phyloP scores from a whole-genome alignment of 2,113 vertebrate genomes.

The Patagioenas fasciata region DNA sequence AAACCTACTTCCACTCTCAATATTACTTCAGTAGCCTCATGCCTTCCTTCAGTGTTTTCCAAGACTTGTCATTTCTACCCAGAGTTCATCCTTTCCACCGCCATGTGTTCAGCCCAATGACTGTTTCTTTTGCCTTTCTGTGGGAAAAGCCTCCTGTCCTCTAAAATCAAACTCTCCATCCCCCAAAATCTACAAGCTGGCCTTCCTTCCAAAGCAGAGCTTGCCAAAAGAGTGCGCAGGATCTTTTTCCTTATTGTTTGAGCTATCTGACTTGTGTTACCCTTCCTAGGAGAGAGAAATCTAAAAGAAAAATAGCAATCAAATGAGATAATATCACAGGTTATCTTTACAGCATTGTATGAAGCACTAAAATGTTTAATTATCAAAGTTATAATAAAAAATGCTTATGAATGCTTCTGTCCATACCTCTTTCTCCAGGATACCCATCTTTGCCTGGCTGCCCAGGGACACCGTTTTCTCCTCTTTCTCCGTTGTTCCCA shows the following conservation, averaged over 20 bases:
- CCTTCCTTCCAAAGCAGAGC: neutral
- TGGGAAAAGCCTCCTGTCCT: neutral
- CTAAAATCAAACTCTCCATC: neutral
- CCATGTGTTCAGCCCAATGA: neutral
- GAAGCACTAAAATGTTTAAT: neutral
- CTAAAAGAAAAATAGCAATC: neutral
- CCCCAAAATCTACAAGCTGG: neutral
- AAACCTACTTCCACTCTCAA: neutral
- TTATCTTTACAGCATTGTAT: neutral
- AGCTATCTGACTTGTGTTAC: neutral
- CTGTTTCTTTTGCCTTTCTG: neutral
- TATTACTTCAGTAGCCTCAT: neutral
- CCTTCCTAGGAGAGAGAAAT: neutral
- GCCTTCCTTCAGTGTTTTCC: neutral
- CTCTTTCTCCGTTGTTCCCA: conserved; percentile 76
- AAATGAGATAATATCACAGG: neutral
- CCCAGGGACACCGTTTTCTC: conserved; percentile 73
- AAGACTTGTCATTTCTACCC: neutral
- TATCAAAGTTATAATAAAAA: neutral
- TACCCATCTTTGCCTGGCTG: conserved; percentile 73
- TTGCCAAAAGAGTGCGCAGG: neutral
- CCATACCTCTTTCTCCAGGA: conserved; percentile 85
- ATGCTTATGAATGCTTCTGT: rapidly evolving
- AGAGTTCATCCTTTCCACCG: neutral
- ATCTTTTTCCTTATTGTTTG: neutral